These are phyloP conservation scores for Oncorhynchus masou DNA, from an alignment of 2,113 vertebrate species.

Conservation along the genomic window DNA sequence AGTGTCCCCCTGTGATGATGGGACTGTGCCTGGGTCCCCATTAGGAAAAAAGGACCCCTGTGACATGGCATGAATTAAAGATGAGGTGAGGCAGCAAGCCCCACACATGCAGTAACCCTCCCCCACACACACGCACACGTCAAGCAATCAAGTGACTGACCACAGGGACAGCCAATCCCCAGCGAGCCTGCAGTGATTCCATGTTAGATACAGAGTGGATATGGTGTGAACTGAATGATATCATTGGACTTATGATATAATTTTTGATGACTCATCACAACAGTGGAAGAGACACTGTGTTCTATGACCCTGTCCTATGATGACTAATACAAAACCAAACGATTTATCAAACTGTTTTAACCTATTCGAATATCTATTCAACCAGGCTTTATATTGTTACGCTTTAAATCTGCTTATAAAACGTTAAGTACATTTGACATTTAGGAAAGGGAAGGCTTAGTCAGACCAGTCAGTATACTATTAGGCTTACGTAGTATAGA, in stretches of 20 bases:
- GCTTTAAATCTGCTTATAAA: no score
- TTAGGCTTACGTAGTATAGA: neutral
- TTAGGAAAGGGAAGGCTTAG: neutral
- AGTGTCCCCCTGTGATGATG: slow-evolving; percentile 52
- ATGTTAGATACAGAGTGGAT: neutral
- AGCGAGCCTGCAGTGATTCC: neutral
- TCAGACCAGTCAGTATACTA: no score
- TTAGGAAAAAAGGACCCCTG: slow-evolving; percentile 58
- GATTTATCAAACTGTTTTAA: neutral
- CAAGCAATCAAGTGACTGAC: neutral
- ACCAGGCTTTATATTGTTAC: no score
- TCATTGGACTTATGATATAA: neutral
- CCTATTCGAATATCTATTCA: no score
- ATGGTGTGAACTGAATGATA: neutral
- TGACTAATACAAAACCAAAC: neutral
- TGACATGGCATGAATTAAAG: slow-evolving; percentile 70
- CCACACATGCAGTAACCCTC: slow-evolving; percentile 6
- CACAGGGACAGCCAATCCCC: slow-evolving; percentile 1
- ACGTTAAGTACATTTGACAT: neutral
- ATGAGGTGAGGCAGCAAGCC: slow-evolving; percentile 62
- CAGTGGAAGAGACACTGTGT: neutral
- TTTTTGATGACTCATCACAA: slow-evolving; percentile 18
- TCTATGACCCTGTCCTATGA: neutral
- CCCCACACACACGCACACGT: neutral
- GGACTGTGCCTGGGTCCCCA: slow-evolving; percentile 65